Evolutionary conservation across 2,113 vertebrate genomes (phyloP), one percentile per base, ranked within the genome.

Genomic region (Pogonocichla stellata): DNA sequence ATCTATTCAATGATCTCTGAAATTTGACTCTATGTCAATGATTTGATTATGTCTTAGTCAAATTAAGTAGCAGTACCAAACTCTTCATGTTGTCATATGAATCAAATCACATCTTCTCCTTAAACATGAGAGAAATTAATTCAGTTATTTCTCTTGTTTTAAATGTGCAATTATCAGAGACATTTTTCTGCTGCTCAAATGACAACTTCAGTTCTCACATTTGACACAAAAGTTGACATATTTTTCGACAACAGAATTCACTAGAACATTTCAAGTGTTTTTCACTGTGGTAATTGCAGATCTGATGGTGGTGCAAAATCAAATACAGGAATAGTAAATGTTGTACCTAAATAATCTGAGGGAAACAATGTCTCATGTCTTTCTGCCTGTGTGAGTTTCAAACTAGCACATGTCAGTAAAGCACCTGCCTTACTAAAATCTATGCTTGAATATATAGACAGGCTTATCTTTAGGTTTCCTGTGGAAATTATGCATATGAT

Each of bases 171-270:
- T 97, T 97, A 97, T 50, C 53, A 73, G 66, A 78, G 53, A 93
- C 77, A 70, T 87, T 95, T 95, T 95, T 92, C 91, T 86, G 84
- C 86, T 84, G 43, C 82, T 91, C 56, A 92, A 96, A 82, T 93
- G 92, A 97, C 80, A 95, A 53, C 73, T 97, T 98, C 92, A 93
- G 29, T 97, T 94, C 94, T 87, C 72, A 81, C 62, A 89, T 62
- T 95, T 96, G 82, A 93, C 97, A 97, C 80, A 91, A 80, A 96
- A 94, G 67, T 60, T 84, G 73, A 90, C 92, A 85, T 98, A 93
- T 97, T 97, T 98, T 97, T 95, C 97, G 95, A 97, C 90, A 97
- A 95, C 6, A 93, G 58, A 96, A 96, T 58, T 90, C 87, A 86
- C 73, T 80, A 71, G 90, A 92, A 95, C 12, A 4, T 85, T 91